These are phyloP conservation scores for Alligator sinensis DNA, from an alignment of 2,113 vertebrate genomes.

Conservation along the genomic window DNA sequence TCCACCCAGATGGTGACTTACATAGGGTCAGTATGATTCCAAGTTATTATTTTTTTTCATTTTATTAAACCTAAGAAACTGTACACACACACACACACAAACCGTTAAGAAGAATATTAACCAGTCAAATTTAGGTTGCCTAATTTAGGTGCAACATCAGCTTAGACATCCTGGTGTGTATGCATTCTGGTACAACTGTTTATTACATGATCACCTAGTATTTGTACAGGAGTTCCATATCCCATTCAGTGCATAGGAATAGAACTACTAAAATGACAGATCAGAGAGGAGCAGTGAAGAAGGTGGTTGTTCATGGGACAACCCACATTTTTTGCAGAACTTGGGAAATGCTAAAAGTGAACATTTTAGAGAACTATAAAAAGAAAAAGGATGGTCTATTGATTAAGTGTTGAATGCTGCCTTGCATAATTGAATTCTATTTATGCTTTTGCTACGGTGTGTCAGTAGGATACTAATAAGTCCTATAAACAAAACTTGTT, in stretches of 20 bases:
- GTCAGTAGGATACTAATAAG: not conserved
- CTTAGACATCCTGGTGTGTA: not conserved
- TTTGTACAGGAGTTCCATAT: not conserved
- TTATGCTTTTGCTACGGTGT: not conserved
- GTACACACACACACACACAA: not conserved
- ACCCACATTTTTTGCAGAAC: not conserved
- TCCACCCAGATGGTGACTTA: not conserved
- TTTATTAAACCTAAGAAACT: not conserved
- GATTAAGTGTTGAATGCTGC: not conserved
- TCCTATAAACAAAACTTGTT: not conserved
- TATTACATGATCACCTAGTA: conserved; percentile 4
- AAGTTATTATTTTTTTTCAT: not conserved
- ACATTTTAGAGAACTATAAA: not conserved
- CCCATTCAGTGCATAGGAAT: not conserved
- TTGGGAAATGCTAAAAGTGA: not conserved
- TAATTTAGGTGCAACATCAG: not conserved
- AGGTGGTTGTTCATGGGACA: not conserved
- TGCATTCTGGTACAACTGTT: not conserved
- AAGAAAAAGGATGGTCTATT: not conserved
- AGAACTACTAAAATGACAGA: not conserved
- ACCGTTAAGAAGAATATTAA: not conserved
- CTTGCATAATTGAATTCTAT: not conserved
- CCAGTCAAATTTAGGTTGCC: not conserved
- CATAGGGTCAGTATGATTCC: not conserved
- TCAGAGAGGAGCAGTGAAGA: not conserved